A percentile compares a stretch with the other conserved stretches of the same genome.
phyloP scores from a whole-genome alignment of 2,113 vertebrate genomes.

The Phoxinus phoxinus region DNA sequence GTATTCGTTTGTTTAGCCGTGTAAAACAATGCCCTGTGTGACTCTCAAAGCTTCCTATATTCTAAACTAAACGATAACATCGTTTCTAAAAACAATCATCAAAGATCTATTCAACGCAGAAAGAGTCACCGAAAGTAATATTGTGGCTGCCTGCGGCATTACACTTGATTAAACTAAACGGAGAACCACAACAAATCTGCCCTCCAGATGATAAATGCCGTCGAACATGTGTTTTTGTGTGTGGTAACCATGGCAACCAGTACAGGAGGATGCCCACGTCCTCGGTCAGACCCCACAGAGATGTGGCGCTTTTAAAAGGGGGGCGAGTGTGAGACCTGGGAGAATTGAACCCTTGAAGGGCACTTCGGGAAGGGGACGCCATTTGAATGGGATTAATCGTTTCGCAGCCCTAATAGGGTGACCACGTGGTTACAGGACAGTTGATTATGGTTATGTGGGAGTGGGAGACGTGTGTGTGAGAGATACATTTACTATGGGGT shows the following conservation, averaged over 20 bases:
- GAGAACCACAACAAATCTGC: constrained; percentile 31
- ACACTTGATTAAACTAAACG: constrained; percentile 54
- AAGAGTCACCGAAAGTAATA: background rate
- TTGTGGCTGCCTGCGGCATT: background rate
- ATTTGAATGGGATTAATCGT: no score
- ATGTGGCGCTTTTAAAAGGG: background rate
- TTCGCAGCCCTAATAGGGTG: no score
- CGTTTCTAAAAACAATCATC: background rate
- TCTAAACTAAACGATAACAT: no score
- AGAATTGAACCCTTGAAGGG: no score
- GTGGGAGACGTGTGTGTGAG: no score
- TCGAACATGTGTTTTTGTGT: constrained; percentile 51
- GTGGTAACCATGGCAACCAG: constrained; percentile 65
- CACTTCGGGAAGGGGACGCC: no score
- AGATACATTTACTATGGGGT: no score
- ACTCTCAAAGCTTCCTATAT: background rate
- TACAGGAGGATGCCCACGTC: constrained; percentile 52
- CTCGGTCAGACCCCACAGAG: constrained; percentile 45
- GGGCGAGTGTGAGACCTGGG: background rate
- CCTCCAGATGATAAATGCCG: constrained; percentile 63
- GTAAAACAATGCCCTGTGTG: background rate
- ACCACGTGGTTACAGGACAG: no score
- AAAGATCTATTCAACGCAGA: background rate
- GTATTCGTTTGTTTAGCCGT: background rate
- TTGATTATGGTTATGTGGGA: no score